These are phyloP conservation scores for Taurulus bubalis DNA, from an alignment of 2,113 vertebrate genomes.

Conservation along the genomic window DNA sequence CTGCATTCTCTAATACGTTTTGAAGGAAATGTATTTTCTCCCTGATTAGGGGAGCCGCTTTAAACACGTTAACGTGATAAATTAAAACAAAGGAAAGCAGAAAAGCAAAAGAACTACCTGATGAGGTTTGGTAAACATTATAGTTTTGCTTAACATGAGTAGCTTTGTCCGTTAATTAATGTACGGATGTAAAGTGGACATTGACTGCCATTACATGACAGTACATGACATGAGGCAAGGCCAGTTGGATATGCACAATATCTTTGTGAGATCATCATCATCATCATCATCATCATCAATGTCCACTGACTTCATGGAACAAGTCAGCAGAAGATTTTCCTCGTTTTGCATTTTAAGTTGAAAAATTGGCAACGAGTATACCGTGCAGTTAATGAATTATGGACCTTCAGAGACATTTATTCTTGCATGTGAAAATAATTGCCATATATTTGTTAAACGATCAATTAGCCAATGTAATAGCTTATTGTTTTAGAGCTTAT, in stretches of 20 bases:
- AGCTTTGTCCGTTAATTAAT: too few relatives aligned
- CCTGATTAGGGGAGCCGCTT: too few relatives aligned
- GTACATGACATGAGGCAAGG: not conserved
- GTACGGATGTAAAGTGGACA: too few relatives aligned
- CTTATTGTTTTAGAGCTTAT: conserved; percentile 79
- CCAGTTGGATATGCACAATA: not conserved
- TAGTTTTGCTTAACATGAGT: too few relatives aligned
- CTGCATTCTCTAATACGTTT: not conserved
- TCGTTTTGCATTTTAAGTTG: conserved; percentile 31
- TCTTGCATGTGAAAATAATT: conserved; percentile 65
- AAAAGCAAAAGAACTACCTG: too few relatives aligned
- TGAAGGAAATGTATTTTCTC: not conserved
- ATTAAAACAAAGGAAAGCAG: not conserved
- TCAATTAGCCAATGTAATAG: conserved; percentile 79
- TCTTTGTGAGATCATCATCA: not conserved
- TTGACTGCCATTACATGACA: too few relatives aligned
- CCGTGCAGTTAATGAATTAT: conserved; percentile 68
- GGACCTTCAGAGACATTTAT: conserved; percentile 62
- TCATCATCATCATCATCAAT: not conserved
- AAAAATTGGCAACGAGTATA: conserved; percentile 51
- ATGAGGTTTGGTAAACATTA: too few relatives aligned
- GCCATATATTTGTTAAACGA: conserved; percentile 77
- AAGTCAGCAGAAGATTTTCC: conserved; percentile 18
- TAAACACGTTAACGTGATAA: not conserved
- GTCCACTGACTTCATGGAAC: not conserved